Conservation (phyloP, 2,113 vertebrate genomes). For the Trinectes maculatus region DNA sequence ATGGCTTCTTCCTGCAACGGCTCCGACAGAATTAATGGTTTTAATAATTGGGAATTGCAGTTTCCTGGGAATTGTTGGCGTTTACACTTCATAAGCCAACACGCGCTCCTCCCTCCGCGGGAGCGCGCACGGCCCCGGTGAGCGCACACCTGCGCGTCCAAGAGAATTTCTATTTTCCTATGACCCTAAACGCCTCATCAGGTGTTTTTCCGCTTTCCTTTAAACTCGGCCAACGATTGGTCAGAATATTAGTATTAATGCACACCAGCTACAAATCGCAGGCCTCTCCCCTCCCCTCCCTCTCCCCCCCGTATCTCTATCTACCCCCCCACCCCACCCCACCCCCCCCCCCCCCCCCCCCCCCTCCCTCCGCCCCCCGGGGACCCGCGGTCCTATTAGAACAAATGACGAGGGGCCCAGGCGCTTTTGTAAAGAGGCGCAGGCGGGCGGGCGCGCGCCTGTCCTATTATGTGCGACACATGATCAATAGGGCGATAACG, state of each 20-base stretch:
- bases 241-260: constrained; percentile 42
- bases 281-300: constrained; percentile 3
- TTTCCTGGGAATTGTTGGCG: constrained; percentile 91
- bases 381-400: constrained; percentile 97
- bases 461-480: constrained; percentile 99
- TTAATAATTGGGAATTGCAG: constrained; percentile 99
- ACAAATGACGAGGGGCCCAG: constrained; percentile 93
- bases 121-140: background rate
- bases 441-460: constrained; percentile 86
- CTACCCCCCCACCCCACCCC: constrained; percentile 29
- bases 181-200: constrained; percentile 43
- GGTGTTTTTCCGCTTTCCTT: background rate
- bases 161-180: constrained; percentile 1
- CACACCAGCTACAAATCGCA: constrained; percentile 17
- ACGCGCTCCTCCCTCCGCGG: constrained; percentile 38
- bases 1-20: constrained; percentile 87
- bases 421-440: constrained; percentile 96
- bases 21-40: constrained; percentile 97
- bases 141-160: constrained; percentile 10
- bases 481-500: constrained; percentile 99
- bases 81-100: constrained; percentile 83
- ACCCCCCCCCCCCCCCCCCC: background rate
- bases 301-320: constrained; percentile 58
- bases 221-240: constrained; percentile 12
- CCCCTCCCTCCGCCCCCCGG: constrained; percentile 46